phyloP scores from a whole-genome alignment of 1,140 invertebrate genomes.

The Acyrthosiphon pisum region DNA sequence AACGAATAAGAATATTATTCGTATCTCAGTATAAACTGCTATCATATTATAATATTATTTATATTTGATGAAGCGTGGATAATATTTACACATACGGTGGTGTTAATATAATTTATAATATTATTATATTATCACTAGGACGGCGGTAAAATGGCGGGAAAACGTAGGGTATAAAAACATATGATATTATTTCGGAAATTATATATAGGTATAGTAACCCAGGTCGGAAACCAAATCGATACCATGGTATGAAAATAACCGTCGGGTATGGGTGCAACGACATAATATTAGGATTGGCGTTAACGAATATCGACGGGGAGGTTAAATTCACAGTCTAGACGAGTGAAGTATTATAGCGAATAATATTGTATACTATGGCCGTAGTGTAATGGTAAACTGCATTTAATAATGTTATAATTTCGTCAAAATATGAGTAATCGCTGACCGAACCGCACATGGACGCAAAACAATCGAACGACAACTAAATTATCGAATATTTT shows the following conservation, averaged over 20 bases:
- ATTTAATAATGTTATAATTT: not conserved
- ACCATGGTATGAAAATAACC: too few species aligned
- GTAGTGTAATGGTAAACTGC: not conserved
- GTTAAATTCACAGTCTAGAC: not conserved
- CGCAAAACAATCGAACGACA: not conserved
- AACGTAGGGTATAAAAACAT: not conserved
- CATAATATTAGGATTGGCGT: not conserved
- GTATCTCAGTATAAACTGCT: not conserved
- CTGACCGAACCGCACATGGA: not conserved
- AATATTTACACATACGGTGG: not conserved
- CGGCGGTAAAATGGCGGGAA: not conserved
- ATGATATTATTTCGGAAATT: not conserved
- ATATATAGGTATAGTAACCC: not conserved
- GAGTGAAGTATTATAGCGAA: not conserved
- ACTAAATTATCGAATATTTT: not conserved
- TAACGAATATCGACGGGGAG: not conserved
- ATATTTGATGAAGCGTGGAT: not conserved
- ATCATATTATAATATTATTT: not conserved
- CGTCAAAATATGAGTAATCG: not conserved
- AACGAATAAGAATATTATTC: not conserved
- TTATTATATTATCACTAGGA: not conserved
- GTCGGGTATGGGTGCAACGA: not conserved
- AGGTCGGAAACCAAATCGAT: not conserved
- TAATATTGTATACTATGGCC: not conserved
- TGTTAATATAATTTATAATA: constrained; percentile 20